Evolutionary conservation across 2,113 vertebrate genomes (phyloP), one percentile per base, ranked within the genome.

Genomic region (Hiodon alosoides): DNA sequence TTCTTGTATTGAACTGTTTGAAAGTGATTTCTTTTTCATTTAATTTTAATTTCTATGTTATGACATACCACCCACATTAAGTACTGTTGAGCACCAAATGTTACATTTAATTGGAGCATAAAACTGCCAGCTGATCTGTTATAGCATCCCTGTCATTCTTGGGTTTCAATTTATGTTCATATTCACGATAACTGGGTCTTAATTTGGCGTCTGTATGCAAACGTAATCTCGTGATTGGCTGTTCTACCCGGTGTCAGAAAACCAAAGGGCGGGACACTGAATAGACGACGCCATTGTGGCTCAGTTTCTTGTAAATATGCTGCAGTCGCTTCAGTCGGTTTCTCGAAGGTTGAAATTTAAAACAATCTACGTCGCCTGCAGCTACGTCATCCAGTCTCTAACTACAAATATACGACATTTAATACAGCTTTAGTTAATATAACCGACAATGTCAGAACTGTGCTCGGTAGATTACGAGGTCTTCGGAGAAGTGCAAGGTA

Each of bases 401-500:
- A 72, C 16, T 47, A 72, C 46, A 72, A 52, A 46, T 31, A 52
- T 46, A 58, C 13, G 50, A 13, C 9, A 68, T 50, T 54, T 67
- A 60, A 48, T 69, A 59, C 7, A 54, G n/a, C 31, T 53, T 46
- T 13, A 8, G 52, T 17, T 48, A 31, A 14, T 51, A 10, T 47
- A 58, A n/a, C 31, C 69, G 47, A 73, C 66, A 11, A 81, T 82
- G 83, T 60, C 81, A 8, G 73, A 67, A 17, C 50, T 85, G 72
- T 79, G 80, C 76, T 80, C 83, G 3, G 31, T 85, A 61, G 85
- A 86, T 74, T 86, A 85, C 55, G 85, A 86, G 73, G 58, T 86
- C 58, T 81, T 78, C 71, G 85, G 85, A n/a, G 81, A 85, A 0
- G 83, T 86, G 55, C 85, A 85, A 74, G 85, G 85, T 86, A 79